phyloP scores from a whole-genome alignment of 2,797 vertebrate genomes.

The Pseudomugil gertrudae region DNA sequence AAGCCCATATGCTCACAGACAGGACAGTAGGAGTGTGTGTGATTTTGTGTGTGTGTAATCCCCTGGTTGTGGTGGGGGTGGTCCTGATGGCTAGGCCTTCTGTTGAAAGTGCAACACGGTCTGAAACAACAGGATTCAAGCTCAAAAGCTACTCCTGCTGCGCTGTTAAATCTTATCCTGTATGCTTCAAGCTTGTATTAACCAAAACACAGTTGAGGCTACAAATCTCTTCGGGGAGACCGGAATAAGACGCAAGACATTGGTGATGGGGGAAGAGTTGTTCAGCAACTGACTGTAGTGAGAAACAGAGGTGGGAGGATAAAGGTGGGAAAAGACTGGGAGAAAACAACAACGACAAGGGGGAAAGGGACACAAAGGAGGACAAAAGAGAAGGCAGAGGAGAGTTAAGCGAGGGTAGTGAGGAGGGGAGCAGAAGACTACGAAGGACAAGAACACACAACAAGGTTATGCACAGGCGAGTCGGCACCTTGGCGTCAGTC shows the following conservation, averaged over 20 bases:
- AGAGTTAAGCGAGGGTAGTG: slow-evolving; percentile 19
- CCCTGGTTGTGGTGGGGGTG: slow-evolving; percentile 9
- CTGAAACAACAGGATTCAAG: slow-evolving; percentile 39
- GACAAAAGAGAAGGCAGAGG: slow-evolving; percentile 33
- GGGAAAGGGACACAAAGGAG: slow-evolving; percentile 27
- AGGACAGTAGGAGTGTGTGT: slow-evolving; percentile 12
- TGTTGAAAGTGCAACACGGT: slow-evolving; percentile 28
- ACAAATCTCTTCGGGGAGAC: slow-evolving; percentile 20
- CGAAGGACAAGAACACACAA: slow-evolving; percentile 51
- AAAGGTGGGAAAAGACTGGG: slow-evolving; percentile 62
- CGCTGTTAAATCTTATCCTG: slow-evolving; percentile 30
- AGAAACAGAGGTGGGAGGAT: slow-evolving; percentile 35
- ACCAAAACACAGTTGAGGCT: slow-evolving; percentile 28
- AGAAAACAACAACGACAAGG: slow-evolving; percentile 51
- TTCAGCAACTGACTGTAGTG: slow-evolving; percentile 38
- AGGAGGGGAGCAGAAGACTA: slow-evolving; percentile 22
- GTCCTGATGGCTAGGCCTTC: slow-evolving; percentile 24
- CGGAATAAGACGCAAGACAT: slow-evolving; percentile 30
- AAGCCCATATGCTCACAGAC: slow-evolving; percentile 53
- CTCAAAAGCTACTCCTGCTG: slow-evolving; percentile 20
- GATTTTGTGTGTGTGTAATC: slow-evolving; percentile 25
- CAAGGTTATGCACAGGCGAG: slow-evolving; percentile 28
- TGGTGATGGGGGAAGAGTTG: slow-evolving; percentile 31
- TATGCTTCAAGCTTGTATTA: slow-evolving; percentile 23
- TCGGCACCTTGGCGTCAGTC: slow-evolving; percentile 51